Evolutionary conservation across 2,113 vertebrate species (phyloP), one percentile per base, ranked within the genome.

Genomic region (Notarius quadriscutis): DNA sequence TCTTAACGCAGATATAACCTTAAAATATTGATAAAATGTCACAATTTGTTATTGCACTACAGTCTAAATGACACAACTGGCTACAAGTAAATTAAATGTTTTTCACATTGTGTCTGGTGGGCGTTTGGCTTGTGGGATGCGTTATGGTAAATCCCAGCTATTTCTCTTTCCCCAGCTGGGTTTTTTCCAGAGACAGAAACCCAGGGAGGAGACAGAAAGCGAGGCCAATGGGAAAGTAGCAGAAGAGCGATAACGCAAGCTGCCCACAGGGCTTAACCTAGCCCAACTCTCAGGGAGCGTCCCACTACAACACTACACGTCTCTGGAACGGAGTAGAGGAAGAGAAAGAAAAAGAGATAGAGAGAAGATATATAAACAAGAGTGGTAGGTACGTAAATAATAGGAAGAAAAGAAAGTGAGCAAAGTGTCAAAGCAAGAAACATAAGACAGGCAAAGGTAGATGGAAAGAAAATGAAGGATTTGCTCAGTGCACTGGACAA

Each of bases 201-300:
- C 82, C 10, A 77, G 74, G 12, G 85, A 91, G 5, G 92, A 95
- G 9, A 90, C 93, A 17, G 94, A 95, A 89, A 94, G 89, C n/a
- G 93, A 92, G 87, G 88, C 85, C 9, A 96, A 95, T 7, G 94
- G 94, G 53, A 95, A 95, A 88, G 93, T 93, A 90, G 88, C 93
- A 0, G 94, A 95, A 22, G 94, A 95, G 20, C 94, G 95, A 92
- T 95, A 96, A 95, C 94, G 91, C 91, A 92, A 92, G 93, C 89
- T 92, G 81, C 89, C 75, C 15, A 87, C 87, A 87, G 90, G 88
- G 75, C 62, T 63, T 84, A 88, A 92, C 89, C 92, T 93, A 92
- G 94, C 91, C 93, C 92, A 91, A 92, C 91, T 93, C 95, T 96
- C 95, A 96, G 95, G 95, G 94, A 96, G 93, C 92, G 87, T 90